These are phyloP conservation scores for Vombatus ursinus DNA, from an alignment of 2,113 vertebrate species.

Conservation along the genomic window DNA sequence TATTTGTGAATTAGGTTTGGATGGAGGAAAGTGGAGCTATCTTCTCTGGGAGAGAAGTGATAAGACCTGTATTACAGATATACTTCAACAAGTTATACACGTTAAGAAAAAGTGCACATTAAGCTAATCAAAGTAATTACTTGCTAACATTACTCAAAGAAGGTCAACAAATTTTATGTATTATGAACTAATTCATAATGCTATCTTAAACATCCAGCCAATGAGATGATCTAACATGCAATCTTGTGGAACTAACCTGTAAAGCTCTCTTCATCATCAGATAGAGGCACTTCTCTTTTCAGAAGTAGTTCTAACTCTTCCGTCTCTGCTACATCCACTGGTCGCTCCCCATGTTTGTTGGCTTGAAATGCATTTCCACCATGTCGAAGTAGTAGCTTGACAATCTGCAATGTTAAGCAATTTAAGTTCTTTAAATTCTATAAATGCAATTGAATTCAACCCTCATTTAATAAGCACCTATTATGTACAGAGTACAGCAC, in stretches of 20 bases:
- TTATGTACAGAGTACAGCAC: background rate
- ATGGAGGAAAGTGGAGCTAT: background rate
- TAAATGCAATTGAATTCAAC: background rate
- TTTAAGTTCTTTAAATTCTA: constrained; percentile 9
- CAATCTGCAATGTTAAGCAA: constrained; percentile 88
- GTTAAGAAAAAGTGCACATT: background rate
- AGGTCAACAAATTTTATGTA: constrained; percentile 24
- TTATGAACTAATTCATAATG: constrained; percentile 26
- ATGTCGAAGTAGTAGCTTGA: constrained; percentile 95
- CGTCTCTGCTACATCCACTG: constrained; percentile 97
- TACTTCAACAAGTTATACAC: background rate
- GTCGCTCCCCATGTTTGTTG: constrained; percentile 96
- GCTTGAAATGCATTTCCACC: constrained; percentile 98
- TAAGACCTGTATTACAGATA: background rate
- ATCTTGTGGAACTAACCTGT: constrained; percentile 87
- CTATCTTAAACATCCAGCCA: background rate
- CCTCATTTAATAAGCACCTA: constrained; percentile 16
- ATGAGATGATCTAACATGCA: background rate
- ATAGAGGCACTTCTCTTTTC: constrained; percentile 93
- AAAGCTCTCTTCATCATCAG: constrained; percentile 94
- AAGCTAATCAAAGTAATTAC: background rate
- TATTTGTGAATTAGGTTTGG: background rate
- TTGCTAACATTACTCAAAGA: constrained; percentile 20
- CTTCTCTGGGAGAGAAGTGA: background rate
- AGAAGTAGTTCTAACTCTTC: constrained; percentile 94